phyloP scores from a whole-genome alignment of 2,113 vertebrate species.

The Nycticebus coucang region DNA sequence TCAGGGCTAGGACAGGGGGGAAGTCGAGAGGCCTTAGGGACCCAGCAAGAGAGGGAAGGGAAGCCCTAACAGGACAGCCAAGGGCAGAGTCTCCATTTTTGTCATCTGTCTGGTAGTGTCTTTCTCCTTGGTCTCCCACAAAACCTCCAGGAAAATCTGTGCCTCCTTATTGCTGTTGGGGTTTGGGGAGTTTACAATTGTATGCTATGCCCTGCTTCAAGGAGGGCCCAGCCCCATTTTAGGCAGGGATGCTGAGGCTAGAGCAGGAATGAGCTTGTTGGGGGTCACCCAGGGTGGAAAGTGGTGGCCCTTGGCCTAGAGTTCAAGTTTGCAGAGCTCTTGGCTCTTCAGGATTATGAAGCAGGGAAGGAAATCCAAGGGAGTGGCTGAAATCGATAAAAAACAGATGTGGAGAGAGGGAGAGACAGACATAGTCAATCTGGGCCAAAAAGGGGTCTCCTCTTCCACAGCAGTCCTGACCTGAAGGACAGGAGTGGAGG shows the following conservation, averaged over 20 bases:
- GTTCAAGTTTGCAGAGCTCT: not conserved
- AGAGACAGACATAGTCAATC: not conserved
- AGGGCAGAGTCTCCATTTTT: rapidly evolving
- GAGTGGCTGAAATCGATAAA: not conserved
- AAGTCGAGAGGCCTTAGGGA: not conserved
- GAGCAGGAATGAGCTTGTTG: not conserved
- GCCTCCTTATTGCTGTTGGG: not conserved
- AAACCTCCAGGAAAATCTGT: not conserved
- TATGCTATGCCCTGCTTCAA: not conserved
- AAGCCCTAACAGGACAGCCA: not conserved
- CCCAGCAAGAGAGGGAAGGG: not conserved
- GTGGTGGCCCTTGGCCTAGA: not conserved
- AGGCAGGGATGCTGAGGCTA: no score
- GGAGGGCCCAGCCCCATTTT: not conserved
- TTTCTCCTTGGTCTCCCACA: not conserved
- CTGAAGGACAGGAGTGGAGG: not conserved
- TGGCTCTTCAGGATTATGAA: not conserved
- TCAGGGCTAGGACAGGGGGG: rapidly evolving
- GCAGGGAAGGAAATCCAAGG: not conserved
- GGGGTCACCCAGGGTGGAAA: not conserved
- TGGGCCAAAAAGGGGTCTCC: not conserved
- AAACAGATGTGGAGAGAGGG: not conserved
- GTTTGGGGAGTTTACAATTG: not conserved
- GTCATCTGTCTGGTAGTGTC: rapidly evolving
- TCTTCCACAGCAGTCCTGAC: not conserved